Conservation (phyloP, 2,888 invertebrate genomes). For the Artemia sinica region DNA sequence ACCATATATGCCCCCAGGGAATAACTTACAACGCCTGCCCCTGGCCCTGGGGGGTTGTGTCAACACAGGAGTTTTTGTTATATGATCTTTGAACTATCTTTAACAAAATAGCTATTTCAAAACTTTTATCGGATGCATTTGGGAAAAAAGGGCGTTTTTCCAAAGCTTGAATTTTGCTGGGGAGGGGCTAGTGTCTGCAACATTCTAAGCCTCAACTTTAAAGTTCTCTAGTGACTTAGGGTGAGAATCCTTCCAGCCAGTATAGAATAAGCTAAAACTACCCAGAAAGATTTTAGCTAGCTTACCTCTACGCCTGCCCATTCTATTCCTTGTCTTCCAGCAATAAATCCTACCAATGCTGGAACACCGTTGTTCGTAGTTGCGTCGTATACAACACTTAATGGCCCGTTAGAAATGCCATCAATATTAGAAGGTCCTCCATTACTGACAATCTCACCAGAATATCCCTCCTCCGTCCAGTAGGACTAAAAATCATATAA, state of each 20-base stretch:
- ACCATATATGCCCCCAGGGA: too few relatives aligned
- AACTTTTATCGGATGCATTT: too few relatives aligned
- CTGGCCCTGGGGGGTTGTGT: too few relatives aligned
- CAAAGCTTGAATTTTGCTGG: too few relatives aligned
- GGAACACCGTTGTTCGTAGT: constrained; percentile 30
- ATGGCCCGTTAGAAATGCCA: constrained; percentile 29
- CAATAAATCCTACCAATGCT: constrained; percentile 31
- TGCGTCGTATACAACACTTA: constrained; percentile 31
- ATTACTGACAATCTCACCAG: constrained; percentile 29
- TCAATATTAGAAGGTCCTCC: constrained; percentile 29
- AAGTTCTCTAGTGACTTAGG: too few relatives aligned
- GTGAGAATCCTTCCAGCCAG: neutral
- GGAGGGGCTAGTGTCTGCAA: too few relatives aligned
- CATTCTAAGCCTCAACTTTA: too few relatives aligned
- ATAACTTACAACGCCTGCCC: too few relatives aligned
- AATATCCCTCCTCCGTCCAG: constrained; percentile 31
- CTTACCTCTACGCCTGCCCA: constrained; percentile 27
- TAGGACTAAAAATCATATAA: constrained; percentile 28
- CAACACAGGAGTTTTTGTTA: too few relatives aligned
- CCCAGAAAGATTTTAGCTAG: neutral
- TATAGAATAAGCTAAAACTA: neutral
- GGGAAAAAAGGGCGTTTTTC: too few relatives aligned
- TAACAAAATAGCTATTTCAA: too few relatives aligned
- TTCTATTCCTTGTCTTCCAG: constrained; percentile 29
- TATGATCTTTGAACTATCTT: too few relatives aligned